Evolutionary conservation across 2,113 vertebrate species (phyloP).

Genomic region (Nibea coibor): DNA sequence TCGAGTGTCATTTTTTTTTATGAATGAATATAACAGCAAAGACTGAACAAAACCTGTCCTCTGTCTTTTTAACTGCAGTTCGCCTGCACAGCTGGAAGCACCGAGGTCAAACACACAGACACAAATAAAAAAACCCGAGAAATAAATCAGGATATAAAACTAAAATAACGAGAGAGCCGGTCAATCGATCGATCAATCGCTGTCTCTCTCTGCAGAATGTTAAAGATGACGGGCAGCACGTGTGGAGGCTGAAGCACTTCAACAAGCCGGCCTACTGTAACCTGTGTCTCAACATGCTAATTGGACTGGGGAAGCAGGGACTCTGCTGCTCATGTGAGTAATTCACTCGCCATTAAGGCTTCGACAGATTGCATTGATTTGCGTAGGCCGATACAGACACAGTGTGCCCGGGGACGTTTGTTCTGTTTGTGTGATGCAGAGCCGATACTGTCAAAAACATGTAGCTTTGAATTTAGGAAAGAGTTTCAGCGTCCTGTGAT

Average conservation of each 20-base stretch:
- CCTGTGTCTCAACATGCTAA: constrained; percentile 96
- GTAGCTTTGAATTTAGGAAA: background rate
- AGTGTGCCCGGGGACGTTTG: background rate
- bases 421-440: background rate
- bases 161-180: background rate
- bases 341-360: background rate
- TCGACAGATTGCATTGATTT: background rate
- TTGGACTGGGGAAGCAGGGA: constrained; percentile 94
- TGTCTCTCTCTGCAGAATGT: constrained; percentile 87
- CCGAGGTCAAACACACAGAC: background rate
- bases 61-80: background rate
- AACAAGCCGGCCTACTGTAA: constrained; percentile 98
- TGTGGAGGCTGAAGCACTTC: constrained; percentile 97
- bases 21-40: constrained; percentile 59
- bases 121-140: background rate
- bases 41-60: background rate
- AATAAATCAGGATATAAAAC: background rate
- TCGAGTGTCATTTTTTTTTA: constrained; percentile 30
- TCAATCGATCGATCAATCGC: background rate
- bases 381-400: background rate
- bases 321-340: constrained; percentile 96
- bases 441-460: background rate
- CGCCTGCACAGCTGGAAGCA: background rate
- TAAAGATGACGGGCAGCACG: constrained; percentile 95
- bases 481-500: too few species aligned